phyloP scores from a whole-genome alignment of 2,113 vertebrate species.

The Hiodon tergisus region DNA sequence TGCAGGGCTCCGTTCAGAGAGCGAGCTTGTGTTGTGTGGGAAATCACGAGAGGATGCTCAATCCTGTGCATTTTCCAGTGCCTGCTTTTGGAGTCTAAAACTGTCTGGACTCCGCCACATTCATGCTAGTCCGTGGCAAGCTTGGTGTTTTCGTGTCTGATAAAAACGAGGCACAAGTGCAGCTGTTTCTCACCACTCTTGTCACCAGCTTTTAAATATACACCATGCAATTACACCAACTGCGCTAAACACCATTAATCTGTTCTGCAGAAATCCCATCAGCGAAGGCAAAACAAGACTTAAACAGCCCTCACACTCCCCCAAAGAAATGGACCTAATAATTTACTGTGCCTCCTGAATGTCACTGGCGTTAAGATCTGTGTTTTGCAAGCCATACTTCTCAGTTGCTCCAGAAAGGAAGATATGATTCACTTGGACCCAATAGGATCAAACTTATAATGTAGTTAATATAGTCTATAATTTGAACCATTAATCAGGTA shows the following conservation, averaged over 20 bases:
- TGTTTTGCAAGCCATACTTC: too few relatives aligned
- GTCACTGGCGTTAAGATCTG: too few relatives aligned
- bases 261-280: neutral
- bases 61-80: too few relatives aligned
- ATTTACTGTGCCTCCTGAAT: neutral
- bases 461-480: too few relatives aligned
- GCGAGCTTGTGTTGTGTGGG: neutral
- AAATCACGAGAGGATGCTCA: too few relatives aligned
- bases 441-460: too few relatives aligned
- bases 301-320: neutral
- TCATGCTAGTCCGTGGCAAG: neutral
- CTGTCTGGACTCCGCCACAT: neutral
- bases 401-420: too few relatives aligned
- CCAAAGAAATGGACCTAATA: neutral
- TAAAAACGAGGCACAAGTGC: neutral
- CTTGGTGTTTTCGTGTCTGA: neutral
- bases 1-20: neutral
- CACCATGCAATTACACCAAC: conserved; percentile 22
- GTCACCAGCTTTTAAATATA: conserved; percentile 7
- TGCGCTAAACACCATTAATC: conserved; percentile 23
- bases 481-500: too few relatives aligned
- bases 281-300: neutral
- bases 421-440: too few relatives aligned
- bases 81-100: too few relatives aligned
- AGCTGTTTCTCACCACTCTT: conserved; percentile 4